Evolutionary conservation across 1,140 invertebrate genomes (phyloP), one percentile per base, ranked within the genome.

Genomic region (Rhyacophila brunnea): DNA sequence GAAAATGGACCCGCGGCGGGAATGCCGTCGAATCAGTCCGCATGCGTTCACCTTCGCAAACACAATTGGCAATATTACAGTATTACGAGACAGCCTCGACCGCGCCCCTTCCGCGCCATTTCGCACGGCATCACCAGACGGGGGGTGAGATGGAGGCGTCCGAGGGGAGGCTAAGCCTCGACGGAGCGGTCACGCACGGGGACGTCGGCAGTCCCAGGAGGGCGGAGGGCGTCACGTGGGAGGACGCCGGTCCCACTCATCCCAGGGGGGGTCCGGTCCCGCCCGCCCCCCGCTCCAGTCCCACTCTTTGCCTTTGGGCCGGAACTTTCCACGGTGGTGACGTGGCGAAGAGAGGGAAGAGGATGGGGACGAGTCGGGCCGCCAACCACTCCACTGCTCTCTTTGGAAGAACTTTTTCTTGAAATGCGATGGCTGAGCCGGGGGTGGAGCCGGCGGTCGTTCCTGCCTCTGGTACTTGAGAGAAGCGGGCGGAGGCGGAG

Each of bases 401-500:
- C 85, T 80, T 65, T 87, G 86, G 74, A 88, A 89, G 73, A 88
- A 90, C 62, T 89, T 89, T 75, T 90, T 90, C 70, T 90, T 90
- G 71, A 88, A 90, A 72, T 89, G 87, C 66, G 23, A 28, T 3
- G 23, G 23, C 23, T 28, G 23, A 9, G 23, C 23, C 23, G 71
- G 38, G 73, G 69, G 49, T 81, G 48, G 23, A 2, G 43, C 23
- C 0, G 59, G 77, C 1, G 82, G 71, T 44, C 57, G 60, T 14
- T 64, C 62, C 34, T 60, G 58, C 15, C 62, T 38, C 62, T 84
- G 81, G 61, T 84, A 85, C 60, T 84, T 83, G n/a, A 83, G 62
- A 17, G 82, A 75, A 35, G 80, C 51, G 28, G 60, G 67, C 42
- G 32, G 60, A 44, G 62, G 65, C 45, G 63, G 62, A 38, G 64